Evolutionary conservation across 2,888 invertebrate genomes (phyloP).

Genomic region (Heteromyza rotundicornis): DNA sequence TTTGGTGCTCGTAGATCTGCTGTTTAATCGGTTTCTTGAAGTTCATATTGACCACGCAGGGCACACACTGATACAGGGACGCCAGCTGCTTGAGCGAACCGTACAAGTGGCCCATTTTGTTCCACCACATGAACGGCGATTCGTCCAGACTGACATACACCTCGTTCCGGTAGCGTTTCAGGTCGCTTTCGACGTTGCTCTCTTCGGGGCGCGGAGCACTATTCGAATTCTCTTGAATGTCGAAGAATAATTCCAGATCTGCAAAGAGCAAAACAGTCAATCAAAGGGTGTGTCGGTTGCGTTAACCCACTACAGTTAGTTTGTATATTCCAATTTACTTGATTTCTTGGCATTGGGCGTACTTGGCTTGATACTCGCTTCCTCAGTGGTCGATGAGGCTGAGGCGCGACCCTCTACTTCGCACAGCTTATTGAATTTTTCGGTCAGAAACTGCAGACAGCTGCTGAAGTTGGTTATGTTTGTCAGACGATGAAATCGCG

Average conservation of each 20-base stretch:
- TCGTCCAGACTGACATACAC: constrained; percentile 56
- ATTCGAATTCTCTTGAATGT: constrained; percentile 43
- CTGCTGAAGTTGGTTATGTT: constrained; percentile 45
- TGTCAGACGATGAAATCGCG: constrained; percentile 57
- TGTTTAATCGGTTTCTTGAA: constrained; percentile 51
- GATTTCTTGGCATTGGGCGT: constrained; percentile 31
- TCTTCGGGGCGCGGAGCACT: constrained; percentile 36
- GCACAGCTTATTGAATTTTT: constrained; percentile 47
- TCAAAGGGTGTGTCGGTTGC: neutral
- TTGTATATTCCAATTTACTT: too few relatives aligned
- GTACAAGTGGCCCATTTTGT: constrained; percentile 53
- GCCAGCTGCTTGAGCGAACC: constrained; percentile 51
- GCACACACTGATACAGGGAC: constrained; percentile 53
- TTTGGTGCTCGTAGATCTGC: constrained; percentile 53
- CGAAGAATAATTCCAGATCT: constrained; percentile 58
- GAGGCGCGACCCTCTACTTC: constrained; percentile 9
- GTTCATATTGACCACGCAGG: constrained; percentile 56
- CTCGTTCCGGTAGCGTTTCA: constrained; percentile 55
- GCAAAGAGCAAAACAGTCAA: constrained; percentile 12
- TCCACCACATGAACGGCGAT: constrained; percentile 60
- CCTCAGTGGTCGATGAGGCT: neutral
- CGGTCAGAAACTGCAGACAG: constrained; percentile 45
- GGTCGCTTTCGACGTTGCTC: constrained; percentile 51
- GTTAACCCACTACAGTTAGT: constrained; percentile 8
- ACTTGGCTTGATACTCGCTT: neutral